These are phyloP conservation scores for Crotalus helleri DNA, from an alignment of 2,113 vertebrate genomes.

Conservation along the genomic window DNA sequence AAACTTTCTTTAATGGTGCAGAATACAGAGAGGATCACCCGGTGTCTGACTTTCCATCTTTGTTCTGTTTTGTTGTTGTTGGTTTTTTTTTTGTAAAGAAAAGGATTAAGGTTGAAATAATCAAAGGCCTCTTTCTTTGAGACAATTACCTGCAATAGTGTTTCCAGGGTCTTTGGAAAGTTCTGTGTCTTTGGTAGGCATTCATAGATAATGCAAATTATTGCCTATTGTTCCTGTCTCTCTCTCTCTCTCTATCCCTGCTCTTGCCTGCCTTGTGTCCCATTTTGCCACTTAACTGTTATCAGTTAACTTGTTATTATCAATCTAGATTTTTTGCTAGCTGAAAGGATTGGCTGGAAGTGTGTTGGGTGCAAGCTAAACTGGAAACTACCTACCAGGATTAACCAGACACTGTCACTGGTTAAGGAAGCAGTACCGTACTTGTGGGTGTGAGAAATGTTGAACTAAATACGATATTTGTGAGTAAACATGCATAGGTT, in stretches of 20 bases:
- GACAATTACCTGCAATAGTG: neutral
- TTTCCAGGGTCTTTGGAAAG: neutral
- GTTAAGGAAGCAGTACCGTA: neutral
- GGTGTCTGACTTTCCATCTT: neutral
- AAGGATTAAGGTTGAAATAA: neutral
- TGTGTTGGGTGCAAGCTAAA: neutral
- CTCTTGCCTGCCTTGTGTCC: neutral
- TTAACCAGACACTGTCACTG: neutral
- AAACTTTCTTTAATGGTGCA: neutral
- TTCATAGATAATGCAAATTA: neutral
- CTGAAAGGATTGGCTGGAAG: neutral
- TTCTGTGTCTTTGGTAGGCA: neutral
- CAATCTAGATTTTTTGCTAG: neutral
- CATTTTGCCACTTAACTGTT: neutral
- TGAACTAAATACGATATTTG: neutral
- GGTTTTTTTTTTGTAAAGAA: neutral
- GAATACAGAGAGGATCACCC: neutral
- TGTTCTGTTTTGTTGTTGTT: neutral
- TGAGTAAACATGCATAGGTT: neutral
- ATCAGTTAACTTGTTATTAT: neutral
- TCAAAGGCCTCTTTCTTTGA: neutral
- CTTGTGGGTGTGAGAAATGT: neutral
- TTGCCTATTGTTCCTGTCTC: neutral
- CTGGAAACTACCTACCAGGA: neutral
- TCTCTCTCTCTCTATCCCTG: neutral